Percentiles rank a stretch among this genome's conserved stretches.
Conservation (phyloP, 2,113 vertebrate genomes). For the Platysteira castanea region DNA sequence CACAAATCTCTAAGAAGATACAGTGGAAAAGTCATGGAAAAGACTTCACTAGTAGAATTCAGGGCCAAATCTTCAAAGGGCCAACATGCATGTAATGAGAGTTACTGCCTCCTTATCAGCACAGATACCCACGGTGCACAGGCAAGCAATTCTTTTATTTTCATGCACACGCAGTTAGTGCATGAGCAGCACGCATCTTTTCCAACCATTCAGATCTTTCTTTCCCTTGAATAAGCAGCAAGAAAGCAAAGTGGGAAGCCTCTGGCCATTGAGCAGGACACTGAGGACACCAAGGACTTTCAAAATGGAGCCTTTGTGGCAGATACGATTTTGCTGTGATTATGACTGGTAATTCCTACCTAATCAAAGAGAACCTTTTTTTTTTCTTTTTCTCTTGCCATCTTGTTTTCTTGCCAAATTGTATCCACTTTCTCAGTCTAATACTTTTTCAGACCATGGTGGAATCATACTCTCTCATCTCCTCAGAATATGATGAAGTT, state of each 20-base stretch:
- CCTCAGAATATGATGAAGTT: constrained; percentile 16
- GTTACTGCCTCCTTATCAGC: background rate
- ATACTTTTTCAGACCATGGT: background rate
- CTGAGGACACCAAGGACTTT: background rate
- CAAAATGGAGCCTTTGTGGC: background rate
- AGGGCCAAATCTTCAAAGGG: background rate
- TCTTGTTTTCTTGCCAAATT: constrained; percentile 8
- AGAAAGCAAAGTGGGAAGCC: constrained; percentile 6
- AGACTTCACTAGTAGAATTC: background rate
- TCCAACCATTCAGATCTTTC: background rate
- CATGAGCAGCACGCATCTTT: background rate
- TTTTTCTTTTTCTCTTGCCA: background rate
- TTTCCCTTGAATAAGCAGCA: background rate
- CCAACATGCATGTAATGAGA: background rate
- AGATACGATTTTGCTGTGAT: background rate
- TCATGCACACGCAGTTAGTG: background rate
- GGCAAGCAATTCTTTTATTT: background rate
- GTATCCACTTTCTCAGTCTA: background rate
- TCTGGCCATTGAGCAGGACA: background rate
- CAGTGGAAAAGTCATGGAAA: background rate
- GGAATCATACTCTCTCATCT: background rate
- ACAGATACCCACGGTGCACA: background rate
- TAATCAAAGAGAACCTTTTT: background rate
- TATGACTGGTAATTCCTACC: background rate
- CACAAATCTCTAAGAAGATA: background rate